Conservation (phyloP, 30 jellyfish, hydroid and myxozoan genomes). For the Hydra vulgaris region DNA sequence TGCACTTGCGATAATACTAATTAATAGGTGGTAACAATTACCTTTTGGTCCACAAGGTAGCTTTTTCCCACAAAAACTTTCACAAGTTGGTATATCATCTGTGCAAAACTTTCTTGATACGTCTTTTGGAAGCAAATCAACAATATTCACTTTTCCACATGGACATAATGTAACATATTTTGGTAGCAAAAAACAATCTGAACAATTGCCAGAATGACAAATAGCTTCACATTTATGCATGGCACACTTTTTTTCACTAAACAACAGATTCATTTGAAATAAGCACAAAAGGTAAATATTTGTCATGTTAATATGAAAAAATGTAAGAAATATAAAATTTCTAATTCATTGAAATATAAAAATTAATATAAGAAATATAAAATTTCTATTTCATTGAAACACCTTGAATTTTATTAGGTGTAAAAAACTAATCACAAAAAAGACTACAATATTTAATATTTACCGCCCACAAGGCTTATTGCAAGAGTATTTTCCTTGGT, state of each 20-base stretch:
- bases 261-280: too few species aligned
- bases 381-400: too few species aligned
- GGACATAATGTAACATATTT: conserved; percentile 54
- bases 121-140: conserved; percentile 37
- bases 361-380: too few species aligned
- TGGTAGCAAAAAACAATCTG: conserved; percentile 53
- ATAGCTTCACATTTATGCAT: conserved; percentile 47
- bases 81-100: conserved; percentile 87
- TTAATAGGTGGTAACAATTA: too few species aligned
- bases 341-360: too few species aligned
- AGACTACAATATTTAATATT: conserved; percentile 7
- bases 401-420: too few species aligned
- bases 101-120: conserved; percentile 38
- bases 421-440: too few species aligned
- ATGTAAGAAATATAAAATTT: too few species aligned
- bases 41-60: conserved; percentile 86
- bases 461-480: conserved; percentile 49
- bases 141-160: conserved; percentile 56
- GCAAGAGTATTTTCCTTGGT: conserved; percentile 40
- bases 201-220: conserved; percentile 77
- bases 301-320: too few species aligned
- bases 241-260: conserved; percentile 52
- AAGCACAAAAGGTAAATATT: too few species aligned
- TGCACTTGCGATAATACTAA: too few species aligned
- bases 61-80: conserved; percentile 68